Evolutionary conservation across 2,113 vertebrate genomes (phyloP), one percentile per base, ranked within the genome.

Genomic region (Podocnemis expansa): DNA sequence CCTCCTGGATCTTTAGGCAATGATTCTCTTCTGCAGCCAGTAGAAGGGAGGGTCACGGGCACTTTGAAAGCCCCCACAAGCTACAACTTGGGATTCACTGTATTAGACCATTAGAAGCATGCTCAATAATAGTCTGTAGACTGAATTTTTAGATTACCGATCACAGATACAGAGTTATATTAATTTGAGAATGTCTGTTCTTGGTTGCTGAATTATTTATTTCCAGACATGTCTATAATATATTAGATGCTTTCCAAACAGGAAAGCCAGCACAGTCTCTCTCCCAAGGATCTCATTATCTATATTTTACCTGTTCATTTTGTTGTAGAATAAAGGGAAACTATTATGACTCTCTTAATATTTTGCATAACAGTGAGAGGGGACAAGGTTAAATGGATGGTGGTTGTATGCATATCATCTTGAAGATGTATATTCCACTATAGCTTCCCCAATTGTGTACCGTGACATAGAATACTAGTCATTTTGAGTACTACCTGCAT

Each of bases 301-400:
- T n/a, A 17, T 21, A 8, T 85, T 56, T 25, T 89, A 51, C 76
- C 1, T 21, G 25, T 70, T 55, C 13, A 84, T 11, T 41, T 91
- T 84, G 93, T 76, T 75, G 24, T 41, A 82, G 54, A 47, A 49
- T 17, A 27, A 80, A 55, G 27, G 2, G 3, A 76, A 93, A 38
- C 0, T 31, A 25, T 81, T 78, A 31, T 31, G 47, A 4, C 31
- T 91, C n/a, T 52, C 25, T 89, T 94, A 1, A 1, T 81, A 88
- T 90, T 94, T 96, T 55, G 79, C 25, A 25, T 67, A 17, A 41
- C 93, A 86, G 90, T 75, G 6, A 78, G 3, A 89, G 80, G 31
- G 90, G 73, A 60, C 31, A 75, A 31, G 54, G 16, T 90, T 88
- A 91, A 92, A 94, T 52, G 73, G 89, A 70, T 90, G 54, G 82